These are phyloP conservation scores for Philaenus spumarius DNA, from an alignment of 1,140 invertebrate species.

Conservation along the genomic window DNA sequence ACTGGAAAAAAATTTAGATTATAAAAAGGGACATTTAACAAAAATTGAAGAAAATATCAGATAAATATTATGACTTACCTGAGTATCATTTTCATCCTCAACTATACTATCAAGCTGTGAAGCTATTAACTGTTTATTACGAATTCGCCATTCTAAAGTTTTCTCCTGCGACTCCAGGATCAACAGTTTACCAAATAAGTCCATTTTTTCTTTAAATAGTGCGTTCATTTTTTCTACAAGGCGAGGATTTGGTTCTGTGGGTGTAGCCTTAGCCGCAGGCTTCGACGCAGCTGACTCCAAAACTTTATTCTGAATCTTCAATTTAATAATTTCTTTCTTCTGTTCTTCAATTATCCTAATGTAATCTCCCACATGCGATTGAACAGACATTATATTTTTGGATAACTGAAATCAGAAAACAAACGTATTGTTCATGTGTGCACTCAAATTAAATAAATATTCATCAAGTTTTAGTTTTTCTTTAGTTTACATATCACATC, in stretches of 20 bases:
- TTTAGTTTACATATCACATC: no score
- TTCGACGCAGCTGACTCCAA: neutral
- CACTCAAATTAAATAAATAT: no score
- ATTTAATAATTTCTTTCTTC: neutral
- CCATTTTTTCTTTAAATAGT: neutral
- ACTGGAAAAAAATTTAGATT: no score
- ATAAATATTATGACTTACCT: no score
- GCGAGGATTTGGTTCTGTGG: neutral
- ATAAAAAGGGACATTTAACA: no score
- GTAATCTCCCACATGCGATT: neutral
- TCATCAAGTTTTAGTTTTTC: no score
- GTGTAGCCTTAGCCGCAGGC: neutral
- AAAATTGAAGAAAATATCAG: no score
- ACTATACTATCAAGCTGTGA: no score
- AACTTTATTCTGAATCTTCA: neutral
- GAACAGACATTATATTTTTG: neutral
- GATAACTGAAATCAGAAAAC: neutral
- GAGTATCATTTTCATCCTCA: no score
- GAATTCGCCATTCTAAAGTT: constrained; percentile 3
- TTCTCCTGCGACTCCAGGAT: neutral
- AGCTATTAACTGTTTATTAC: neutral
- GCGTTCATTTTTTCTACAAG: neutral
- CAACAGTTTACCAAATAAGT: constrained; percentile 33
- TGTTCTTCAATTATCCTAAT: neutral
- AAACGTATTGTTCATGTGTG: no score